Percentiles rank a stretch among this genome's conserved stretches.
phyloP scores from a whole-genome alignment of 2,797 vertebrate species.

The Hydrophis major region DNA sequence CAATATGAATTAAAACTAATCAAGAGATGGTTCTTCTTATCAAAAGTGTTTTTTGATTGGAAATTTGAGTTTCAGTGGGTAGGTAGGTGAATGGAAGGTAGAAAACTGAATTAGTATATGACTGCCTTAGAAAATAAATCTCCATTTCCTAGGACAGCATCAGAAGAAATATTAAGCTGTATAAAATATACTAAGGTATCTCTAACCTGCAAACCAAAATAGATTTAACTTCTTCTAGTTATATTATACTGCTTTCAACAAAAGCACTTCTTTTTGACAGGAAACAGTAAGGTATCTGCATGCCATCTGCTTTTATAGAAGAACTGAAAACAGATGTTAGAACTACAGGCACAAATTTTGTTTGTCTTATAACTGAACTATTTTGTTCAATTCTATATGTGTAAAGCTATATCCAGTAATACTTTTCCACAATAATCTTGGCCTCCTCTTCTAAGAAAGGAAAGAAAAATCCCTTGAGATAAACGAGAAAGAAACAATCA shows the following conservation, averaged over 20 bases:
- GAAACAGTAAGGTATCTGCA: neutral
- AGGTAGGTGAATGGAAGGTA: neutral
- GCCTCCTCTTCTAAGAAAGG: neutral
- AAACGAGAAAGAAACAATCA: constrained; percentile 4
- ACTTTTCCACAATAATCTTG: neutral
- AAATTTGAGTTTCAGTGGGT: neutral
- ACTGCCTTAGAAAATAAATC: neutral
- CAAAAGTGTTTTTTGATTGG: neutral
- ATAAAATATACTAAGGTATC: neutral
- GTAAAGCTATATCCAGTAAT: neutral
- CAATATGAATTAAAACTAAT: neutral
- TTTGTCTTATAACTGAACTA: neutral
- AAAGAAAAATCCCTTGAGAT: neutral
- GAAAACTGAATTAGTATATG: neutral
- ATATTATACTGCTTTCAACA: neutral
- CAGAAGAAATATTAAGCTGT: neutral
- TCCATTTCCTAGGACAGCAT: neutral
- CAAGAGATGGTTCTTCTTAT: neutral
- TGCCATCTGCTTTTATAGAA: neutral
- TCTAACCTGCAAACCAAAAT: neutral
- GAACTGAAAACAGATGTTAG: neutral
- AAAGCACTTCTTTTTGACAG: neutral
- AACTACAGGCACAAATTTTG: neutral
- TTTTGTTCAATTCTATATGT: neutral
- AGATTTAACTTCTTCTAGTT: neutral